A percentile compares a stretch with the other conserved stretches of the same genome.
Conservation (phyloP, 2,888 invertebrate genomes). For the Hypercompe scribonia region DNA sequence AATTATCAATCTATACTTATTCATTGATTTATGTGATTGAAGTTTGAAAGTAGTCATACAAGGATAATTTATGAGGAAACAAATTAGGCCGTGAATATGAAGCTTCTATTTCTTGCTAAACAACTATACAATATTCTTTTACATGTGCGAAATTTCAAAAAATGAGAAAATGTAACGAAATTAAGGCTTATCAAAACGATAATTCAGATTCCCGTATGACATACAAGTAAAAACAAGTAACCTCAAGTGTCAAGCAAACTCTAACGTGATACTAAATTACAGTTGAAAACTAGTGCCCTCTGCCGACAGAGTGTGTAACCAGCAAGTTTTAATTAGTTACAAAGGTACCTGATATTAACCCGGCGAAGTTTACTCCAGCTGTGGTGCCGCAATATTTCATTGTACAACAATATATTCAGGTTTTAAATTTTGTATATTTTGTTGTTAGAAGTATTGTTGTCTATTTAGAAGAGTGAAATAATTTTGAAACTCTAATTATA, state of each 20-base stretch:
- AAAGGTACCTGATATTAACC: slow-evolving; percentile 34
- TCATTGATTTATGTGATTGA: too few relatives aligned
- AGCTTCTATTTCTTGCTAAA: not conserved
- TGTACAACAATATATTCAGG: slow-evolving; percentile 3
- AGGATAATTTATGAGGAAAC: not conserved
- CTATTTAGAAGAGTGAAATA: not conserved
- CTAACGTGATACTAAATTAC: slow-evolving; percentile 25
- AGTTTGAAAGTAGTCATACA: too few relatives aligned
- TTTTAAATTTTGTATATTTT: slow-evolving; percentile 5
- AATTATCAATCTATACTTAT: too few relatives aligned
- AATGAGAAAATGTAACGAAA: not conserved
- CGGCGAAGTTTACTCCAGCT: slow-evolving; percentile 23
- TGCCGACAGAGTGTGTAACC: slow-evolving; percentile 35
- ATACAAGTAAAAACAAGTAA: slow-evolving; percentile 14
- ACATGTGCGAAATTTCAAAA: not conserved
- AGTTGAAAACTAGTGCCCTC: slow-evolving; percentile 25
- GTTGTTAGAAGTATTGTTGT: too few relatives aligned
- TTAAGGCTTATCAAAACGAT: not conserved
- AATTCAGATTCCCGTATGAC: not conserved
- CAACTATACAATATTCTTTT: not conserved
- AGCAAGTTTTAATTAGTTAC: slow-evolving; percentile 55
- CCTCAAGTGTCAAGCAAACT: slow-evolving; percentile 46
- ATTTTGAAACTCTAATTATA: not conserved
- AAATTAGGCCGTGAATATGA: not conserved
- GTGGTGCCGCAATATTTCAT: slow-evolving; percentile 4